A percentile compares a stretch with the other conserved stretches of the same genome.
Evolutionary conservation across 2,888 invertebrate genomes (phyloP).

Genomic region (Caenorhabditis afra): DNA sequence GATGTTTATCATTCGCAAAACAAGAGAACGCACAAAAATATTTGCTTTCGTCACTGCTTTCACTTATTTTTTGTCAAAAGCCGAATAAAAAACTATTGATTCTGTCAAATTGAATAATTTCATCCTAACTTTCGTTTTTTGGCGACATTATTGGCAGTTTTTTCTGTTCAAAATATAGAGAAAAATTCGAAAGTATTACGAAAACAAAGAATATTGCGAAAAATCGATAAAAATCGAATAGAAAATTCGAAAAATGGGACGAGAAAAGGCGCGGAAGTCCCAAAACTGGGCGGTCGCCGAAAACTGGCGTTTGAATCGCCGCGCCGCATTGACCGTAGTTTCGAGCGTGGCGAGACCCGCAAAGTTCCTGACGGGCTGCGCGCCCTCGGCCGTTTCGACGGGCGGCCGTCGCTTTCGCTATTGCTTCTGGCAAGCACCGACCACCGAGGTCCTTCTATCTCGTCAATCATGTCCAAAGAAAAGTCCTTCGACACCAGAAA

Average conservation of each 20-base stretch:
- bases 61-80: constrained; percentile 1
- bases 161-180: neutral
- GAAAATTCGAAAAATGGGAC: constrained; percentile 2
- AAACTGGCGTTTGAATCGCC: constrained; percentile 56
- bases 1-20: constrained; percentile 25
- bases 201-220: neutral
- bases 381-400: constrained; percentile 44
- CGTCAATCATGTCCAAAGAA: constrained; percentile 59
- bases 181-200: neutral
- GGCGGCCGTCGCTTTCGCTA: constrained; percentile 52
- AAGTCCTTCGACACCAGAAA: constrained; percentile 76
- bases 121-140: neutral
- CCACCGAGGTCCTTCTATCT: constrained; percentile 57
- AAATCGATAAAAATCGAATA: constrained; percentile 4
- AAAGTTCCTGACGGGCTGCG: constrained; percentile 49
- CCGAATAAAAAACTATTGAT: neutral
- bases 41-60: constrained; percentile 22
- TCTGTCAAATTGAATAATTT: constrained; percentile 3
- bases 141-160: constrained; percentile 1
- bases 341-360: constrained; percentile 46
- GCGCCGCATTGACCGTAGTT: constrained; percentile 42
- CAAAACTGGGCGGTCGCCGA: constrained; percentile 55
- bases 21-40: neutral
- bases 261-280: constrained; percentile 26
- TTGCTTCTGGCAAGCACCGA: constrained; percentile 64